Conservation (phyloP, 2,797 vertebrate species). For the Trematomus bernacchii region DNA sequence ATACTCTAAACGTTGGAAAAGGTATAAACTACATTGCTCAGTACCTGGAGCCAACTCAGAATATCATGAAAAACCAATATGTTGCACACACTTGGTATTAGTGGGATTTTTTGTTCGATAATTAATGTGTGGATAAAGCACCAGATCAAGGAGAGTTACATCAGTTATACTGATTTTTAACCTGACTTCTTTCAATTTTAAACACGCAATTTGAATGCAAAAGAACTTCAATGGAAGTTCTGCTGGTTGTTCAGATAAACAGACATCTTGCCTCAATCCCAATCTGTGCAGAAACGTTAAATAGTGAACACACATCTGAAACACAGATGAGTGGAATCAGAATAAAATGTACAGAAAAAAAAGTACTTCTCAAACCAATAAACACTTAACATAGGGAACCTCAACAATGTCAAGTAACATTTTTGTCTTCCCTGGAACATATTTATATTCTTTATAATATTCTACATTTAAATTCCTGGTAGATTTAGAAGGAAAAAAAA, state of each 20-base stretch:
- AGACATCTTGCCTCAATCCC: constrained; percentile 57
- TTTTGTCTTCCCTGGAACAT: background rate
- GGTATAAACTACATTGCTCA: constrained; percentile 51
- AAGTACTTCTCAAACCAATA: constrained; percentile 19
- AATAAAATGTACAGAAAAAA: constrained; percentile 37
- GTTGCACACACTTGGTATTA: constrained; percentile 53
- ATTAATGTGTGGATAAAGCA: constrained; percentile 30
- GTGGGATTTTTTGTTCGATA: constrained; percentile 18
- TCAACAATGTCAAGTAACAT: background rate
- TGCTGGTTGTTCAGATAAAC: constrained; percentile 61
- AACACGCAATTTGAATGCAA: constrained; percentile 51
- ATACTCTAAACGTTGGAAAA: constrained; percentile 62
- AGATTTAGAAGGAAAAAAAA: constrained; percentile 26
- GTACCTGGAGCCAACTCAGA: constrained; percentile 42
- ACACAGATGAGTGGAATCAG: background rate
- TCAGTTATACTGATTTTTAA: constrained; percentile 48
- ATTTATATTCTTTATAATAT: constrained; percentile 15
- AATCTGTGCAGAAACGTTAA: constrained; percentile 32
- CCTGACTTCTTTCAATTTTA: constrained; percentile 42
- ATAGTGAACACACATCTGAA: too few relatives aligned
- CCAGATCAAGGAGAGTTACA: constrained; percentile 63
- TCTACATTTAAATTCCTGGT: constrained; percentile 26
- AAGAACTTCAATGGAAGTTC: constrained; percentile 31
- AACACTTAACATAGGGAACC: background rate
- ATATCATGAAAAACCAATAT: constrained; percentile 63